Conservation (phyloP, 1,140 invertebrate species). For the Heliconius nattereri region DNA sequence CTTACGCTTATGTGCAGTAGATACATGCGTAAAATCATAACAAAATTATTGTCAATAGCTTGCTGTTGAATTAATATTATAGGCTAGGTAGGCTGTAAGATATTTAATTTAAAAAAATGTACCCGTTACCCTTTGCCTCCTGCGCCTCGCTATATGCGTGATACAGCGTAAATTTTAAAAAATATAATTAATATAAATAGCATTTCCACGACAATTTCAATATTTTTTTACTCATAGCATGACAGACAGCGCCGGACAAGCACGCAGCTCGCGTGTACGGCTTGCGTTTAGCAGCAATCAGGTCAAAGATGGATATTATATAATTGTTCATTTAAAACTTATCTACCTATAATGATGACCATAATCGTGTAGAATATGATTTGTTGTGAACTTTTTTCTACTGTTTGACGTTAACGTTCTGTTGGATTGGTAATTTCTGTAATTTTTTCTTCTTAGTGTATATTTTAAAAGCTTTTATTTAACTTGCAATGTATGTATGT, state of each 20-base stretch:
- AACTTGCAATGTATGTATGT: too few species aligned
- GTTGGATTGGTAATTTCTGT: neutral
- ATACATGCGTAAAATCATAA: too few species aligned
- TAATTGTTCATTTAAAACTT: conserved; percentile 34
- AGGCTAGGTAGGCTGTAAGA: too few species aligned
- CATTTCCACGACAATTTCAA: neutral
- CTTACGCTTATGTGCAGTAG: too few species aligned
- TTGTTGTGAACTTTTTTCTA: conserved; percentile 12
- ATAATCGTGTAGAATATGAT: conserved; percentile 26
- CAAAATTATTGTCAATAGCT: too few species aligned
- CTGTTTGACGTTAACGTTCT: neutral
- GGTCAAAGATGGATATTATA: conserved; percentile 69
- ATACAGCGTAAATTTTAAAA: too few species aligned
- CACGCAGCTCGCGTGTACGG: conserved; percentile 69
- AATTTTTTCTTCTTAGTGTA: neutral
- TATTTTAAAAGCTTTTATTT: too few species aligned
- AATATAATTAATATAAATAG: too few species aligned
- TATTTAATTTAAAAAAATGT: too few species aligned
- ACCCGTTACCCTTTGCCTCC: too few species aligned
- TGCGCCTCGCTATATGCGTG: too few species aligned
- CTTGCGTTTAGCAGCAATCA: conserved; percentile 64
- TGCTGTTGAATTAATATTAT: too few species aligned
- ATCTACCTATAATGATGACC: conserved; percentile 30
- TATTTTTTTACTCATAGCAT: conserved; percentile 42
- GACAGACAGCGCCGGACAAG: conserved; percentile 40